phyloP scores from a whole-genome alignment of 64 coral and sea anemone genomes.

The Stylophora pistillata region DNA sequence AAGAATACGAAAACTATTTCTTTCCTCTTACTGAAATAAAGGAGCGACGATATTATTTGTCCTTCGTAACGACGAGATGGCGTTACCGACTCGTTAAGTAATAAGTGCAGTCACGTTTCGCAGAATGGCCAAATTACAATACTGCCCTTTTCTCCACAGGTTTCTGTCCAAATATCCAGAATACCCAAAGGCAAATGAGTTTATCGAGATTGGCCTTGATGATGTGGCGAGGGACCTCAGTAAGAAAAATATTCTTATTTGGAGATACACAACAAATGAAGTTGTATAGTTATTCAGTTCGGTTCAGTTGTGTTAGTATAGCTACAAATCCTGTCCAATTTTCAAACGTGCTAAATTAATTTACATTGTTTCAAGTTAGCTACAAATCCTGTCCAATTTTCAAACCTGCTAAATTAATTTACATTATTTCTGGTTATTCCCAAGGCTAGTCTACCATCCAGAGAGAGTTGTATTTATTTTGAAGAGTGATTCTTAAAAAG shows the following conservation, averaged over 20 bases:
- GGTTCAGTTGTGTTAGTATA: too few relatives aligned
- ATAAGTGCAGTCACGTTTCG: background rate
- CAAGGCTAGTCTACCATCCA: too few relatives aligned
- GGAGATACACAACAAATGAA: background rate
- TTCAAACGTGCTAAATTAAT: too few relatives aligned
- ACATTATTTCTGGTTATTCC: too few relatives aligned
- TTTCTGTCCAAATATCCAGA: conserved; percentile 97
- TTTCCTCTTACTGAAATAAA: background rate
- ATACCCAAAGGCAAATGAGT: conserved; percentile 51
- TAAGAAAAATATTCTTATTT: conserved; percentile 40
- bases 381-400: too few relatives aligned
- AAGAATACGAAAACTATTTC: background rate
- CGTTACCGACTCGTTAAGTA: background rate
- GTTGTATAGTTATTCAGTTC: too few relatives aligned
- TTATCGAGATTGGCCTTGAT: conserved; percentile 94
- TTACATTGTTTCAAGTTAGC: too few relatives aligned
- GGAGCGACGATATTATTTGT: background rate
- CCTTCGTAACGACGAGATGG: background rate
- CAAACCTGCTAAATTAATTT: too few relatives aligned
- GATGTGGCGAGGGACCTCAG: conserved; percentile 96
- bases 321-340: too few relatives aligned
- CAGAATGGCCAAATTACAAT: background rate
- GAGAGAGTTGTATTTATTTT: too few relatives aligned
- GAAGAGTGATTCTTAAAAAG: too few relatives aligned
- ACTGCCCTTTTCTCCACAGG: conserved; percentile 49